Percentiles rank a stretch among this genome's conserved stretches.
phyloP scores from a whole-genome alignment of 2,113 vertebrate species.

The Platanista minor region DNA sequence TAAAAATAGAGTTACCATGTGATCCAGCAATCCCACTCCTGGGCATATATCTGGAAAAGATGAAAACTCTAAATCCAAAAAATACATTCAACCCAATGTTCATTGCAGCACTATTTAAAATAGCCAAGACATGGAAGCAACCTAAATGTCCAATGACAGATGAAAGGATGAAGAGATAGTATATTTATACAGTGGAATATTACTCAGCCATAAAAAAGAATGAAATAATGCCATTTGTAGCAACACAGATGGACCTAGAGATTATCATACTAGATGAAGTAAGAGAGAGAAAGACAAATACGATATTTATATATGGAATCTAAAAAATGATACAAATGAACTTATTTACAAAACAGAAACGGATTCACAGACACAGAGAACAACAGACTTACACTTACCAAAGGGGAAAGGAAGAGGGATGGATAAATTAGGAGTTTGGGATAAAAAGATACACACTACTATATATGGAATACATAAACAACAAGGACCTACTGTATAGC shows the following conservation, averaged over 20 bases:
- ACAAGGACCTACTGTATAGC: too few species aligned
- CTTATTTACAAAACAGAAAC: neutral
- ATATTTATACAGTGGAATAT: neutral
- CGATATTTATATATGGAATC: neutral
- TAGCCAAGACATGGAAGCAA: neutral
- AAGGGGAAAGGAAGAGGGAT: neutral
- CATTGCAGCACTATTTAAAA: neutral
- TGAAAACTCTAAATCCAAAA: neutral
- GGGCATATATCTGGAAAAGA: neutral
- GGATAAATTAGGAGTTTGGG: neutral
- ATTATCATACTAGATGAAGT: too few species aligned
- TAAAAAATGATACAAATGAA: neutral
- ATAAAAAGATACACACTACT: neutral
- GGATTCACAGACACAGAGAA: neutral
- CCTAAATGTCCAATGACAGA: neutral
- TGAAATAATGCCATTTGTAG: too few species aligned
- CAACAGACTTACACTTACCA: neutral
- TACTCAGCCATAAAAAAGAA: too few species aligned
- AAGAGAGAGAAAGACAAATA: too few species aligned
- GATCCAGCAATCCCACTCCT: neutral
- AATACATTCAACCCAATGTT: neutral
- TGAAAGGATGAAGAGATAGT: neutral
- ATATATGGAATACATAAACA: too few species aligned
- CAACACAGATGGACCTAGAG: too few species aligned
- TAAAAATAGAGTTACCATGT: neutral